phyloP scores from a whole-genome alignment of 1,140 invertebrate genomes.

The Panagrolaimus sp. region DNA sequence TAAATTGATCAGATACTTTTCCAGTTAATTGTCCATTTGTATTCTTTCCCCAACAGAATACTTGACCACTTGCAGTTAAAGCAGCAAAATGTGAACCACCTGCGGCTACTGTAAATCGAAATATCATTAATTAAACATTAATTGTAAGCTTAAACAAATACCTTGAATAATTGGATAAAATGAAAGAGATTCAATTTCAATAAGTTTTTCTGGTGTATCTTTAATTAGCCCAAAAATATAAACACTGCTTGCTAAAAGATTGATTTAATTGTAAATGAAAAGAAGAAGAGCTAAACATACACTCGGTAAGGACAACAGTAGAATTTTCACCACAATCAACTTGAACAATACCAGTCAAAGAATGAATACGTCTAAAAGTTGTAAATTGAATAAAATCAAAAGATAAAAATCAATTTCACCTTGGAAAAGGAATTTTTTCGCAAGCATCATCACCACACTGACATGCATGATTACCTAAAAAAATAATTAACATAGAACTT shows the following conservation, averaged over 20 bases:
- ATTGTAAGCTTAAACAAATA: too few species aligned
- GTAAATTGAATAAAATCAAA: neutral
- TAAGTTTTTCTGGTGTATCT: constrained; percentile 15
- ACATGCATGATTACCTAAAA: constrained; percentile 17
- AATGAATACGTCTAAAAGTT: constrained; percentile 4
- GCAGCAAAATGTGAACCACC: constrained; percentile 23
- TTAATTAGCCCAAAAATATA: constrained; percentile 20
- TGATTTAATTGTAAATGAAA: neutral
- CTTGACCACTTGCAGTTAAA: constrained; percentile 8
- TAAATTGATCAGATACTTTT: neutral
- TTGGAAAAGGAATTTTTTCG: constrained; percentile 17
- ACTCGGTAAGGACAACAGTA: constrained; percentile 14
- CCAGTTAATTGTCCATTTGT: neutral
- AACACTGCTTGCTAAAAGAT: constrained; percentile 23
- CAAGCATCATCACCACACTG: constrained; percentile 12
- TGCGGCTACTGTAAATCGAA: constrained; percentile 5
- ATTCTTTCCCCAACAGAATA: constrained; percentile 12
- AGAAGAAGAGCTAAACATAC: constrained; percentile 12
- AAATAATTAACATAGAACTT: too few species aligned
- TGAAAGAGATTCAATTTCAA: constrained; percentile 14
- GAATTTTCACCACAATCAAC: constrained; percentile 21
- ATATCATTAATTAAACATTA: too few species aligned
- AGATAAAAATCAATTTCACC: too few species aligned
- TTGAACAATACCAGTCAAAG: constrained; percentile 15
- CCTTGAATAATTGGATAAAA: constrained; percentile 14